These are phyloP conservation scores for Coracias cyanogaster DNA, from an alignment of 2,797 vertebrate species.

Conservation along the genomic window DNA sequence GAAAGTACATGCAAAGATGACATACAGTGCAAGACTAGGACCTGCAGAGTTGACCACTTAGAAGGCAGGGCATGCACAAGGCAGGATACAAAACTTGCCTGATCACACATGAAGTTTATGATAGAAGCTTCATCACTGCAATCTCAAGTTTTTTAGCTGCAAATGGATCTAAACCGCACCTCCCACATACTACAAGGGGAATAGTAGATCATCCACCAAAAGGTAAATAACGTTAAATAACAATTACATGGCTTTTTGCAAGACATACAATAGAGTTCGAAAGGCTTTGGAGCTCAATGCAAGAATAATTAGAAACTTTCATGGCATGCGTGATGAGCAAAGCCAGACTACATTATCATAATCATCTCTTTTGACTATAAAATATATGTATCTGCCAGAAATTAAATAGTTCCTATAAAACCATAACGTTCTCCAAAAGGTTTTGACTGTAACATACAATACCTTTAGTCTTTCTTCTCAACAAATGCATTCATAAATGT, in stretches of 20 bases:
- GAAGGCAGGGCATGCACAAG: neutral
- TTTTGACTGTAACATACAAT: neutral
- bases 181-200: neutral
- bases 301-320: neutral
- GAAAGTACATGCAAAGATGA: neutral
- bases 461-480: neutral
- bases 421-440: neutral
- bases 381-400: neutral
- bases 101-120: neutral
- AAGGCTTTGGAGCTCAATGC: neutral
- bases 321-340: neutral
- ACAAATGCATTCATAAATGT: neutral
- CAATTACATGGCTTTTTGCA: neutral
- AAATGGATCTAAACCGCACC: neutral
- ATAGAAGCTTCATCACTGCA: neutral
- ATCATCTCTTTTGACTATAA: neutral
- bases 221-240: neutral
- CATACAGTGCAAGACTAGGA: neutral
- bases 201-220: neutral
- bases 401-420: neutral
- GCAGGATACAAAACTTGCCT: neutral
- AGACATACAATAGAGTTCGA: neutral
- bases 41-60: neutral
- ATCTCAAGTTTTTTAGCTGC: neutral
- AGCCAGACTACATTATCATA: neutral